Base-by-base conservation (phyloP, 2,113 vertebrate genomes). In the Neoarius graeffei region DNA sequence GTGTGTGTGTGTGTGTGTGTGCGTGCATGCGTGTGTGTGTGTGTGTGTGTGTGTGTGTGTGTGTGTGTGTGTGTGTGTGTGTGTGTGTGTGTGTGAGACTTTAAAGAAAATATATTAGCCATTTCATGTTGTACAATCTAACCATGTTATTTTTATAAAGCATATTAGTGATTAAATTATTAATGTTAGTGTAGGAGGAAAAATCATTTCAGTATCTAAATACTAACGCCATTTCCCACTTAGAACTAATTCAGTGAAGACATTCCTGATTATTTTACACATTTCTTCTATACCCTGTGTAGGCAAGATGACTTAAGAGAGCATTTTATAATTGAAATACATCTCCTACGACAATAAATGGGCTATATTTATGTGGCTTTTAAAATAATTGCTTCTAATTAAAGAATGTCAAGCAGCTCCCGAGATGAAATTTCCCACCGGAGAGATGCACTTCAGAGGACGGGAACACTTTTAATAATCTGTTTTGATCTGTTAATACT, bases 311-410 rank as follows among this genome's bases (percentile, higher is more conserved):
- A 74, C 84, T 86, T 85, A 56, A 25, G 60, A 84, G 81, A 62
- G 84, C 89, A 88, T 27, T 88, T 84, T 87, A 74, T 87, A 81
- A 90, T 88, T 88, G 86, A 91, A 91, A 88, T 69, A 74, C 83
- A 91, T 84, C 88, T 85, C 88, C 86, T 71, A 81, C 67, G 77
- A 85, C 87, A 83, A 89, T 90, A 91, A 91, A 92, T 88, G 86
- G 86, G 84, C 57, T 35, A 84, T 89, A 87, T 90, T 93, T 90
- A 91, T 86, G 86, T 86, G 60, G 83, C 84, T 88, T 91, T 90
- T 89, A 79, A 88, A 91, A 91, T 92, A 86, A 91, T 87, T 89
- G 91, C 90, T 76, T 82, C 89, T 91, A 93, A 91, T 92, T 90
- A 92, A 90, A 87, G 86, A 83, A 89, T 87, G 80, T 89, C 88